Base-by-base conservation (phyloP, 2,888 invertebrate genomes). In the Hypena proboscidalis region DNA sequence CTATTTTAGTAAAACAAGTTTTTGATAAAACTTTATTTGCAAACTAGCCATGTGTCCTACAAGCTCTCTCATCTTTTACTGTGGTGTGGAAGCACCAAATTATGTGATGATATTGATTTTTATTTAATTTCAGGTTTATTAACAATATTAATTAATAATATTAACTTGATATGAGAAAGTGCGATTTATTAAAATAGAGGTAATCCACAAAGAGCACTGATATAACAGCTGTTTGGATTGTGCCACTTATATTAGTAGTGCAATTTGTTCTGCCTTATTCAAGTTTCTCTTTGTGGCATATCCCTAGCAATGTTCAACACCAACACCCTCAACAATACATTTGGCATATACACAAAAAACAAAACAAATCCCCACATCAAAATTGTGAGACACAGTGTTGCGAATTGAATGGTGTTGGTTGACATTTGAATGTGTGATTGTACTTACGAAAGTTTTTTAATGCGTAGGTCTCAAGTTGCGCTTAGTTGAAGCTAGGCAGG, bases 401-500 rank as follows among this genome's bases (percentile, higher is more conserved):
- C 26, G 9, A 33, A 27, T 39, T 52, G 47, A 29, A 29, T 38
- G 37, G 53, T 44, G 20, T 53, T 50, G 27, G 20, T 53, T 50
- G 27, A 46, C 34, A 20, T 41, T 50, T 42, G 46, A 49, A 38
- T 46, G 40, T 58, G 57, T 61, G 61, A 74, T 67, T 77, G 64
- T 73, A 76, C 72, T 79, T 61, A 77, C 62, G 58, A 69, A 70
- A 61, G 55, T 85, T 89, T 86, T 88, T 87, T 79, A 86, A 89
- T 85, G 80, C 80, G 77, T 90, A 90, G 90, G 90, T 90, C 67
- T 78, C 82, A 89, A 89, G 87, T 88, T 82, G 80, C 80, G 83
- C 85, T 81, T 83, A 86, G 83, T 83, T 79, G 83, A 85, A 82
- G 85, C 88, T 89, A 89, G 89, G 90, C 90, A 90, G 90, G 89